These are phyloP conservation scores for Pseudomyrmex gracilis DNA, from an alignment of 1,140 invertebrate genomes.

Conservation along the genomic window DNA sequence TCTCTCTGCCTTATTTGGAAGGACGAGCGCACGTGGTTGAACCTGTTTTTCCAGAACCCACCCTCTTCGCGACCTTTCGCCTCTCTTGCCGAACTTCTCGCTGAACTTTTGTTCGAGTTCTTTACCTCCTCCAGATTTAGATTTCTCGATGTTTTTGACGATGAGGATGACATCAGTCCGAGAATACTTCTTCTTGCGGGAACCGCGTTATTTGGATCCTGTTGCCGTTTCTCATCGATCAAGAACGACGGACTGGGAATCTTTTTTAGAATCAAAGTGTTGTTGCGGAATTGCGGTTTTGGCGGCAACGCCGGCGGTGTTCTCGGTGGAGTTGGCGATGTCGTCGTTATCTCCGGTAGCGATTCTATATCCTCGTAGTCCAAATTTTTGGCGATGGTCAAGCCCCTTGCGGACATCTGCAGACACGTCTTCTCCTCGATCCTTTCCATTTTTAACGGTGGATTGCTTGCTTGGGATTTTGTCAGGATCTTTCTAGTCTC, in stretches of 20 bases:
- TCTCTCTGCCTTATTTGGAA: constrained; percentile 71
- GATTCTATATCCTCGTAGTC: constrained; percentile 86
- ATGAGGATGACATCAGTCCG: constrained; percentile 60
- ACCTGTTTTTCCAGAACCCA: constrained; percentile 75
- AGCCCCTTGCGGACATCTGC: constrained; percentile 80
- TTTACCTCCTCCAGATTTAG: constrained; percentile 77
- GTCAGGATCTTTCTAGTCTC: constrained; percentile 51
- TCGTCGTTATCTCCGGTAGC: constrained; percentile 77
- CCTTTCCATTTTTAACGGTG: constrained; percentile 76
- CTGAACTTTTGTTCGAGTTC: constrained; percentile 39
- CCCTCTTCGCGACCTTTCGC: constrained; percentile 60
- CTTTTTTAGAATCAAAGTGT: constrained; percentile 85
- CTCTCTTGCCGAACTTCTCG: constrained; percentile 32
- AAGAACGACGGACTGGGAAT: constrained; percentile 88
- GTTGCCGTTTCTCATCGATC: constrained; percentile 88
- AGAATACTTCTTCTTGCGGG: constrained; percentile 63
- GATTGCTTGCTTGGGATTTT: constrained; percentile 63
- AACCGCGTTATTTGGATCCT: constrained; percentile 65
- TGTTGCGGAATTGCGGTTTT: constrained; percentile 88
- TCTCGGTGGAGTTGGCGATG: constrained; percentile 81
- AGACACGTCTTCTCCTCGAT: constrained; percentile 82
- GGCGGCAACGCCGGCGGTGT: constrained; percentile 90
- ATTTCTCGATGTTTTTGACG: constrained; percentile 68
- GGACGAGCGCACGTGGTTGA: constrained; percentile 75
- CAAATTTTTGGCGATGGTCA: constrained; percentile 87